Evolutionary conservation across 1,140 invertebrate species (phyloP).

Genomic region (Myzus persicae): DNA sequence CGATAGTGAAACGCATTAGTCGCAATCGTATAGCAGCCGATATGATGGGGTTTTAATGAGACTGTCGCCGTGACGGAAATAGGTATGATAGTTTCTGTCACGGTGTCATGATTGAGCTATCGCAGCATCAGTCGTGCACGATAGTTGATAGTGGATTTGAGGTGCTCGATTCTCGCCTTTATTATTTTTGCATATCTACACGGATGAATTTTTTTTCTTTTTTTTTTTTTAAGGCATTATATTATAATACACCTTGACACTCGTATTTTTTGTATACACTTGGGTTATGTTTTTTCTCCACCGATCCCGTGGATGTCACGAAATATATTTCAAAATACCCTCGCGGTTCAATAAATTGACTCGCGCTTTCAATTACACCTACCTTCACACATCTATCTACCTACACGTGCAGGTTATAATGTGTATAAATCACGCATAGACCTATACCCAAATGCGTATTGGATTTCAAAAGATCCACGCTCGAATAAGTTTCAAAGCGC

Average conservation of each 20-base stretch:
- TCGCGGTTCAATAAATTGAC: background rate
- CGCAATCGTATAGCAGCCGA: background rate
- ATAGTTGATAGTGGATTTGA: background rate
- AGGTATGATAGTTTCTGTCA: background rate
- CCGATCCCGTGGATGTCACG: background rate
- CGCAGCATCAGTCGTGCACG: background rate
- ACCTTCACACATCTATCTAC: background rate
- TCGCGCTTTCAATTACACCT: background rate
- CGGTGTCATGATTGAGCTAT: background rate
- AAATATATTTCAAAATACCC: background rate
- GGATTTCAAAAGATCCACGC: background rate
- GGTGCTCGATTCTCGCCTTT: background rate
- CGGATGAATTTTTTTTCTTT: background rate
- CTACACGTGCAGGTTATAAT: background rate
- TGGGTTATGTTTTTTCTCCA: background rate
- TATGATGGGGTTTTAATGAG: background rate
- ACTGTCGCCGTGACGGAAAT: background rate
- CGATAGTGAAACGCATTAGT: background rate
- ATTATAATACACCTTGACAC: background rate
- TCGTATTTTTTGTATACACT: background rate
- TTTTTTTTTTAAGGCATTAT: background rate
- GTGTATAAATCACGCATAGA: background rate
- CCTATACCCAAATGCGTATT: background rate
- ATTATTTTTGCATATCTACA: background rate
- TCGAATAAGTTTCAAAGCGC: background rate